Percentiles rank a stretch among this genome's conserved stretches.
phyloP scores from a whole-genome alignment of 2,888 invertebrate genomes.

The Oscheius sp. region DNA sequence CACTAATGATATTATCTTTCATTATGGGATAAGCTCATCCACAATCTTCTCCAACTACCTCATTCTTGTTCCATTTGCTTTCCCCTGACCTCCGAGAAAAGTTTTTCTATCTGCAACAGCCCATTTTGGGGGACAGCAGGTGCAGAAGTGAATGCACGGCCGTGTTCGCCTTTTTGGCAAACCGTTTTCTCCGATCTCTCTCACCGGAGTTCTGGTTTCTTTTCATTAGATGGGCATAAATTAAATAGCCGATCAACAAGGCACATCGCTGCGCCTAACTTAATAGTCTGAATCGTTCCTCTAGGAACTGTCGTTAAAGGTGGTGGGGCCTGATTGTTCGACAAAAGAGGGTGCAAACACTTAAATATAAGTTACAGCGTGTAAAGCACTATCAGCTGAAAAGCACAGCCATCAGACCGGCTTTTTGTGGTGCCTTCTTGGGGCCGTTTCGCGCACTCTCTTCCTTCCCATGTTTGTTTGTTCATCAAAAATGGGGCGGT shows the following conservation, averaged over 20 bases:
- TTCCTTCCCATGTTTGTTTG: conserved; percentile 34
- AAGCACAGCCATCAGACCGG: conserved; percentile 25
- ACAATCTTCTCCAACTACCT: not conserved
- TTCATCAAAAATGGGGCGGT: conserved; percentile 31
- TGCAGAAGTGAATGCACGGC: conserved; percentile 27
- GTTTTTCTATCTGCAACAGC: conserved; percentile 14
- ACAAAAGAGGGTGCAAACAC: no score
- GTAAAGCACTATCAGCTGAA: conserved; percentile 15
- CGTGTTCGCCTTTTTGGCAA: conserved; percentile 3
- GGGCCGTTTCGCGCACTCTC: conserved; percentile 30
- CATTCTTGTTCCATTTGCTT: conserved; percentile 17
- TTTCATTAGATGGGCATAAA: conserved; percentile 19
- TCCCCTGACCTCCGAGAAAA: conserved; percentile 23
- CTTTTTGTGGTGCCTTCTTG: conserved; percentile 31
- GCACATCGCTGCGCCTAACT: conserved; percentile 22
- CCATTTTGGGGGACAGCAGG: conserved; percentile 17
- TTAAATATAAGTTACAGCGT: no score
- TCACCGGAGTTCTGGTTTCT: conserved; percentile 13
- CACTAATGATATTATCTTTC: conserved; percentile 6
- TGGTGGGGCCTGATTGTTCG: no score
- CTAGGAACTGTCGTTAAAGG: not conserved
- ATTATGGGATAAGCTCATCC: not conserved
- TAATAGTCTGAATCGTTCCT: conserved; percentile 26
- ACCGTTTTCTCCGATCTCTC: not conserved
- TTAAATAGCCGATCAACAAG: conserved; percentile 16